Evolutionary conservation across 2,797 vertebrate genomes (phyloP).

Genomic region (Epinephelus malabaricus): DNA sequence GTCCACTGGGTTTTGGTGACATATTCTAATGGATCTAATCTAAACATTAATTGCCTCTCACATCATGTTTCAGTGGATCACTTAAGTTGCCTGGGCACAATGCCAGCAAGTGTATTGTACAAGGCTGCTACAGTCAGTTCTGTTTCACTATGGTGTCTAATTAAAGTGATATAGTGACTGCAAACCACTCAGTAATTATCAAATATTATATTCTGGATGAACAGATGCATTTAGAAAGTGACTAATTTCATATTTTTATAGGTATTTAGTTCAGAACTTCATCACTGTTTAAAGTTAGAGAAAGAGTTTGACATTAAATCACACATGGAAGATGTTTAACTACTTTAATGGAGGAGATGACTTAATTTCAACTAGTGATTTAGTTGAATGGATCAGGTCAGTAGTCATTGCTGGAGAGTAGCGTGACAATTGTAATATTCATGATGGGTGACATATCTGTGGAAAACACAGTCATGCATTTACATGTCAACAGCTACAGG

Average conservation of each 20-base stretch:
- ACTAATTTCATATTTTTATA: not conserved
- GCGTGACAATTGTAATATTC: not conserved
- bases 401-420: not conserved
- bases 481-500: not conserved
- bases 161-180: not conserved
- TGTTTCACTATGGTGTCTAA: conserved; percentile 13
- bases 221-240: conserved; percentile 1
- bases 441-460: not conserved
- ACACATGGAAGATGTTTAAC: not conserved
- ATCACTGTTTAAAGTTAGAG: not conserved
- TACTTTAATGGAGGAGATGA: not conserved
- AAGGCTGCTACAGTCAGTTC: not conserved
- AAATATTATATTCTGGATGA: not conserved
- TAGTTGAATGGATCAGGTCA: not conserved
- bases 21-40: conserved; percentile 20
- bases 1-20: conserved; percentile 6
- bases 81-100: not conserved
- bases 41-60: conserved; percentile 12
- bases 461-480: not conserved
- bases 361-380: not conserved
- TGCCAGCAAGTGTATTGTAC: not conserved
- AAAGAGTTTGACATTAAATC: not conserved
- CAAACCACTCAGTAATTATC: not conserved
- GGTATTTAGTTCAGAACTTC: not conserved
- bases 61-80: conserved; percentile 19